Evolutionary conservation across 1,140 invertebrate species (phyloP).

Genomic region (Aphis gossypii): DNA sequence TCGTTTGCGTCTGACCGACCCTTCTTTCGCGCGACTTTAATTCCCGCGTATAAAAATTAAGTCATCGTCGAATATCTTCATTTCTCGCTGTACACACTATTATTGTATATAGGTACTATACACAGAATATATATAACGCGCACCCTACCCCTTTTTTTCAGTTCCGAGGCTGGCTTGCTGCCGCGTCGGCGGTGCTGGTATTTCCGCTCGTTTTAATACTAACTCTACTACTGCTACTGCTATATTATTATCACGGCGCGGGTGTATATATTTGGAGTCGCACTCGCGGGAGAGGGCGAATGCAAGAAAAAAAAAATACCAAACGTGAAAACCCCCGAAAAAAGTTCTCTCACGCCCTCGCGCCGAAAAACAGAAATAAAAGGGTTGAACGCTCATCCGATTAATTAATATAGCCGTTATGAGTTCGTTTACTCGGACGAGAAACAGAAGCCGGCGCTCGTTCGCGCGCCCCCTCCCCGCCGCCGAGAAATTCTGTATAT

Average conservation of each 20-base stretch:
- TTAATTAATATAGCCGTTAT: conserved; percentile 58
- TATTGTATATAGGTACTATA: neutral
- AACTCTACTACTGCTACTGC: neutral
- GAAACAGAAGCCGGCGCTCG: conserved; percentile 20
- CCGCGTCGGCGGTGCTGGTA: neutral
- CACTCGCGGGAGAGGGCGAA: neutral
- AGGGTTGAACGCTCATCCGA: conserved; percentile 52
- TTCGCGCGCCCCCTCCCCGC: neutral
- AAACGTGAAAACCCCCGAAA: conserved; percentile 4
- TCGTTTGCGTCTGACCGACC: conserved; percentile 19
- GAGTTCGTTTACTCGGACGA: conserved; percentile 40
- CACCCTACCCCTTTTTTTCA: conserved; percentile 27
- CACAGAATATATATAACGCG: neutral
- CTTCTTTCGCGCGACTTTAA: conserved; percentile 35
- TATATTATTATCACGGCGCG: neutral
- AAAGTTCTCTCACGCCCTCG: conserved; percentile 46
- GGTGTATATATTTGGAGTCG: conserved; percentile 9
- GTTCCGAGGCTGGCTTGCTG: neutral
- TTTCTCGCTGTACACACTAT: neutral
- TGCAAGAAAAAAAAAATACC: neutral
- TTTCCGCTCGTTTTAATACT: conserved; percentile 47
- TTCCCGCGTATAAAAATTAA: conserved; percentile 57
- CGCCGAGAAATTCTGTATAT: neutral
- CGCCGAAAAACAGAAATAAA: conserved; percentile 34
- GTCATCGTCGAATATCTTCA: conserved; percentile 49